phyloP scores from a whole-genome alignment of 2,888 invertebrate genomes.

The Phania funesta region DNA sequence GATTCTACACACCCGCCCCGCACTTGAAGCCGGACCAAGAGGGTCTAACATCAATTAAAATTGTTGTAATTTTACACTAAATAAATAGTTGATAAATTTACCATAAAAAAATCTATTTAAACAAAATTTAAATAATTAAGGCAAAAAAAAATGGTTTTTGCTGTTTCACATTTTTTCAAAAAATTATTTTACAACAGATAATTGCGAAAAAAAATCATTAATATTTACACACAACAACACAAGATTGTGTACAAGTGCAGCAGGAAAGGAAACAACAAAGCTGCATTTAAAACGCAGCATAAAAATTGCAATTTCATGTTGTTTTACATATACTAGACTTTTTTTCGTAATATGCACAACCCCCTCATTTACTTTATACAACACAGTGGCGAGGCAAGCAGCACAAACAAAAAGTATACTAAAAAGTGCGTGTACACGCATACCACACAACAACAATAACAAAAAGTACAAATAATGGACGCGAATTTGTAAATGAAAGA shows the following conservation, averaged over 20 bases:
- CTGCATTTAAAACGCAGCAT: slow-evolving; percentile 41
- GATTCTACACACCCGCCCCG: neutral
- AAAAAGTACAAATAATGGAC: slow-evolving; percentile 8
- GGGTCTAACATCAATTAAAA: neutral
- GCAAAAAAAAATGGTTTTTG: neutral
- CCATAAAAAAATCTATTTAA: slow-evolving; percentile 10
- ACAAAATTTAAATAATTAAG: slow-evolving; percentile 40
- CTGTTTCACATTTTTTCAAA: slow-evolving; percentile 3
- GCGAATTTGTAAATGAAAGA: slow-evolving; percentile 22
- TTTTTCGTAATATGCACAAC: slow-evolving; percentile 40
- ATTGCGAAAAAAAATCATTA: slow-evolving; percentile 22
- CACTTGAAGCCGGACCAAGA: neutral
- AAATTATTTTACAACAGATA: slow-evolving; percentile 16
- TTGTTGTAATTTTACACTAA: slow-evolving; percentile 2
- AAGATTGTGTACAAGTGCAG: neutral
- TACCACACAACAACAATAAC: slow-evolving; percentile 28
- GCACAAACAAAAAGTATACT: slow-evolving; percentile 19
- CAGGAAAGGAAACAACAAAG: neutral
- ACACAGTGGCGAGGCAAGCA: neutral
- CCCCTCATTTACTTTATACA: neutral
- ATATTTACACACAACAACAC: slow-evolving; percentile 7
- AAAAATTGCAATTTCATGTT: slow-evolving; percentile 56
- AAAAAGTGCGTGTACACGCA: slow-evolving; percentile 60
- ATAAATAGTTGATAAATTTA: slow-evolving; percentile 35
- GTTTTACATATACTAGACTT: slow-evolving; percentile 50